Percentiles rank a stretch among this genome's conserved stretches.
Conservation (phyloP, 2,113 vertebrate species). For the human region GRCh38 chr12:16290001-16290500, state of each 20-base stretch:
- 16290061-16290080: not conserved
- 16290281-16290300: not conserved
- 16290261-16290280: not conserved
- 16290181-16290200: conserved; percentile 3
- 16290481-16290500: not conserved
- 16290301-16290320: not conserved
- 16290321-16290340: not conserved
- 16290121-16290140: not conserved
- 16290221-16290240: not conserved
- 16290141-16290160: not conserved
- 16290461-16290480: not conserved
- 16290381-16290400: not conserved
- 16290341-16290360: not conserved
- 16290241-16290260: not conserved
- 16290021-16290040: not conserved
- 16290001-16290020: conserved; percentile 3
- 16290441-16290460: not conserved
- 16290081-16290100: not conserved
- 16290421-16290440: not conserved
- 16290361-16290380: not conserved
- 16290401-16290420: not conserved
- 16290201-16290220: not conserved
- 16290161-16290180: not conserved
- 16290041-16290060: not conserved
- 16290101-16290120: not conserved